Evolutionary conservation across 2,797 vertebrate genomes (phyloP).

Genomic region (Erethizon dorsatum): DNA sequence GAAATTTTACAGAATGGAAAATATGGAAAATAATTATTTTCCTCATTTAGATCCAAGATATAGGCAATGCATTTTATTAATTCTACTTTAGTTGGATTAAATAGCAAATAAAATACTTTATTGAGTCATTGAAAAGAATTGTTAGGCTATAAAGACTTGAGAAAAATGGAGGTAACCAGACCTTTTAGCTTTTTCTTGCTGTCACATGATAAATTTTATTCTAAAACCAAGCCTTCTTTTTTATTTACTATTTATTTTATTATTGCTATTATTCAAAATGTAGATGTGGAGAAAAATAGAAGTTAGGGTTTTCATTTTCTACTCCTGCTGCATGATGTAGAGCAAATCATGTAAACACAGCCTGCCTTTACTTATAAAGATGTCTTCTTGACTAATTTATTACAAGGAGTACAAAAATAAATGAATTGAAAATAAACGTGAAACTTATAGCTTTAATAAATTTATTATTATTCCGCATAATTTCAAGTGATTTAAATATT

Average conservation of each 20-base stretch:
- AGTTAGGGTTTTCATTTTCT: not conserved
- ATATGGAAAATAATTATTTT: conserved; percentile 1
- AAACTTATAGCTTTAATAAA: conserved; percentile 35
- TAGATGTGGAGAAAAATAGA: not conserved
- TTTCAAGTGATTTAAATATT: conserved; percentile 51
- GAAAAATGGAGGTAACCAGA: not conserved
- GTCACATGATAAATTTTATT: not conserved
- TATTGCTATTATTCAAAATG: conserved; percentile 3
- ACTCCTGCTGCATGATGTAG: not conserved
- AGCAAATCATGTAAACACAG: not conserved
- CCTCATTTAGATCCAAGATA: not conserved
- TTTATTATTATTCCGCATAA: conserved; percentile 17
- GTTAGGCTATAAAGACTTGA: not conserved
- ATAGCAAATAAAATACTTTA: not conserved
- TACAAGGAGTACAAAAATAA: not conserved
- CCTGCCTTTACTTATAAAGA: not conserved
- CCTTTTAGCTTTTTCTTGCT: conserved; percentile 32
- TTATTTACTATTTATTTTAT: not conserved
- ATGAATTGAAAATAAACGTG: not conserved
- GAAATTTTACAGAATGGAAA: conserved; percentile 41
- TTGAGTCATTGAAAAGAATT: not conserved
- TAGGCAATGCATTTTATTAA: not conserved
- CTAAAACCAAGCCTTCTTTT: conserved; percentile 1
- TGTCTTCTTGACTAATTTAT: not conserved
- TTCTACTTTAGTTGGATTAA: not conserved